A percentile compares a stretch with the other conserved stretches of the same genome.
These are phyloP conservation scores for Leptinotarsa juncta DNA, from an alignment of 2,888 invertebrate genomes.

Conservation along the genomic window DNA sequence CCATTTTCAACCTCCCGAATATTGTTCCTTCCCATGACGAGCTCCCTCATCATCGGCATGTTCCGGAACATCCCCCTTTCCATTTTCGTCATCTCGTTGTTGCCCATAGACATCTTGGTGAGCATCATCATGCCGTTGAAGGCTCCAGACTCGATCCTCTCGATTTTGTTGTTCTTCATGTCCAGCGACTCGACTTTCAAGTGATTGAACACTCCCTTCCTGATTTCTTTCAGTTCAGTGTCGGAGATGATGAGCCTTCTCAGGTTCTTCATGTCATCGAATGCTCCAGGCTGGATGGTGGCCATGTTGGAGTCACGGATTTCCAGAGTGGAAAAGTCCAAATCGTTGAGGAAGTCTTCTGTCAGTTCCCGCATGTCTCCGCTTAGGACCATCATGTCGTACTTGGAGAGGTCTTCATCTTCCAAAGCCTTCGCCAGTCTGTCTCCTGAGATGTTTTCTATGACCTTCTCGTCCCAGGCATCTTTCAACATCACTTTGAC, in stretches of 20 bases:
- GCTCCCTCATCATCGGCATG: not conserved
- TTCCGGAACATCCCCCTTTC: conserved; percentile 20
- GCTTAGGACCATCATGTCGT: not conserved
- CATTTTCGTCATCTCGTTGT: conserved; percentile 29
- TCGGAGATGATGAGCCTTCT: conserved; percentile 9
- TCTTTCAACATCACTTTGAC: not conserved
- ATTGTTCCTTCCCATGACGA: not conserved
- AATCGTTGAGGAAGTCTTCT: not conserved
- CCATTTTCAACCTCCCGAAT: not conserved
- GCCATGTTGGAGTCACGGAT: not conserved
- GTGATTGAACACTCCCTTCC: conserved; percentile 20
- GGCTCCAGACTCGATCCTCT: conserved; percentile 22
- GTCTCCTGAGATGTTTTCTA: not conserved
- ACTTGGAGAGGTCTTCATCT: not conserved
- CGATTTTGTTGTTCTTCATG: conserved; percentile 27
- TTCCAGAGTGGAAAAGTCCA: not conserved
- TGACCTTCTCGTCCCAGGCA: not conserved
- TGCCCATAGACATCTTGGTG: conserved; percentile 12
- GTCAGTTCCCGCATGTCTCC: not conserved
- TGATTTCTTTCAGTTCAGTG: conserved; percentile 22
- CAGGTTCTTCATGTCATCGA: conserved; percentile 11
- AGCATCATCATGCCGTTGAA: conserved; percentile 23
- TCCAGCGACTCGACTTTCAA: conserved; percentile 13
- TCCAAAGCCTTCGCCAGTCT: not conserved
- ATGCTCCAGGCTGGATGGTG: conserved; percentile 12